Base-by-base conservation (phyloP, 2,797 vertebrate species). In the Mallotus villosus region DNA sequence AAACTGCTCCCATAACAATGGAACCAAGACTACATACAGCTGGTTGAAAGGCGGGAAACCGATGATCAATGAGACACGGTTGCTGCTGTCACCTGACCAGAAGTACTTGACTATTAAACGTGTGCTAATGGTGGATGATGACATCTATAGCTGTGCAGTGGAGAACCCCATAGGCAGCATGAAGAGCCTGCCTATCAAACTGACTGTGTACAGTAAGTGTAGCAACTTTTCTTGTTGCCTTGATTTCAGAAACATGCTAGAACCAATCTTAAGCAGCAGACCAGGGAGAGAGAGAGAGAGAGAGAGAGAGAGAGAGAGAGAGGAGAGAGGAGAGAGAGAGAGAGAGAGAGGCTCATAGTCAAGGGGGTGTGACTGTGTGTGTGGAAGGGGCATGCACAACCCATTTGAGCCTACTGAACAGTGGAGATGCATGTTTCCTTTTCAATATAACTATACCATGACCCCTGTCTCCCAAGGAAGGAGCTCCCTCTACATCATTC, bases 151-250 rank as follows among this genome's bases (percentile, higher is more conserved):
- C 24, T 96, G 95, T 51, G 66, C 91, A 65, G 97, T 96, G 75
- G 95, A 97, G 84, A 98, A 98, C 73, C 94, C 95, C 3, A 94
- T 98, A 63, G 94, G 96, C 81, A 94, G 88, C 0, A 89, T 93
- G 73, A 94, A 90, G 5, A 98, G 97, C 27, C 19, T 88, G 65
- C 95, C 96, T 0, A 75, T 98, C 82, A 95, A 95, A 82, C 88
- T 99, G 85, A 96, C 94, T 0, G 96, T 99, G 60, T 99, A 98
- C 87, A 93, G 97, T 98, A 89, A 94, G 97, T 92, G 53, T 24
- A 22, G 62, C 8, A n/a, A 27, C 46, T 27, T 37, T 27, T 22
- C 19, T 41, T 19, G 0, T 14, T 55, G 24, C 25, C 27, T 67
- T 25, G 6, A 8, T 29, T 0, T 41, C 37, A 21, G 53, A 27